A percentile compares a stretch with the other conserved stretches of the same genome.
These are phyloP conservation scores for Catharus fuscescens DNA, from an alignment of 2,113 vertebrate species.

Conservation along the genomic window DNA sequence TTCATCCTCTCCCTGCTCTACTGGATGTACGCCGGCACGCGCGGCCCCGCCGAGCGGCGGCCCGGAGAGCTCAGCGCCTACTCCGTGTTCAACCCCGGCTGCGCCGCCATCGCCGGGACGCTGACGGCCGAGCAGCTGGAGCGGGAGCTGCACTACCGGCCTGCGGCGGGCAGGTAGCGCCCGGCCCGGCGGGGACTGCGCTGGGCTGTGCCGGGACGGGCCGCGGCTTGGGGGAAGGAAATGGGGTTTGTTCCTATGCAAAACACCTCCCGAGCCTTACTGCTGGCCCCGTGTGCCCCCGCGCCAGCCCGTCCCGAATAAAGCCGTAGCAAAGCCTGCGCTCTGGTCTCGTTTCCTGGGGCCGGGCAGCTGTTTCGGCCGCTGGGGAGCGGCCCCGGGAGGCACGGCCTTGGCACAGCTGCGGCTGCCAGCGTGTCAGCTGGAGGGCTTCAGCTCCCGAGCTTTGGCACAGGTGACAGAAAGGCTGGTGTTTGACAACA, in stretches of 20 bases:
- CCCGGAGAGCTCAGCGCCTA: constrained; percentile 91
- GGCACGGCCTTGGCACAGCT: neutral
- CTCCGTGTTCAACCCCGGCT: constrained; percentile 94
- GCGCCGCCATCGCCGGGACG: constrained; percentile 86
- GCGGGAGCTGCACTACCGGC: constrained; percentile 85
- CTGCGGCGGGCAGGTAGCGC: constrained; percentile 50
- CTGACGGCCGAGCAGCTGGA: constrained; percentile 93
- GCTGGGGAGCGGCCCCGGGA: neutral
- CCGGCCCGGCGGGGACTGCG: neutral
- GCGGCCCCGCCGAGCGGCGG: constrained; percentile 74
- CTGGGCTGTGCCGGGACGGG: neutral
- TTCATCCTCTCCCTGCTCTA: constrained; percentile 91
- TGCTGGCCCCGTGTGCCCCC: too few relatives aligned
- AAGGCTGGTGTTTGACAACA: neutral
- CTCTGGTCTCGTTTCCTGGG: neutral
- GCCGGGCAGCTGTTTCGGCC: neutral
- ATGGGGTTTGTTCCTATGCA: neutral
- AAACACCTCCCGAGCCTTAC: neutral
- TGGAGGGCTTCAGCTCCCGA: neutral
- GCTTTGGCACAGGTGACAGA: neutral
- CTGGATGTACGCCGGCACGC: constrained; percentile 89
- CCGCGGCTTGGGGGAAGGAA: neutral
- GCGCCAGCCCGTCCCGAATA: neutral
- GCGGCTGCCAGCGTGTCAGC: neutral
- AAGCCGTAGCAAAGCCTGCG: neutral